These are phyloP conservation scores for Alentia gelatinosa DNA, from an alignment of 2,888 invertebrate genomes.

Conservation along the genomic window DNA sequence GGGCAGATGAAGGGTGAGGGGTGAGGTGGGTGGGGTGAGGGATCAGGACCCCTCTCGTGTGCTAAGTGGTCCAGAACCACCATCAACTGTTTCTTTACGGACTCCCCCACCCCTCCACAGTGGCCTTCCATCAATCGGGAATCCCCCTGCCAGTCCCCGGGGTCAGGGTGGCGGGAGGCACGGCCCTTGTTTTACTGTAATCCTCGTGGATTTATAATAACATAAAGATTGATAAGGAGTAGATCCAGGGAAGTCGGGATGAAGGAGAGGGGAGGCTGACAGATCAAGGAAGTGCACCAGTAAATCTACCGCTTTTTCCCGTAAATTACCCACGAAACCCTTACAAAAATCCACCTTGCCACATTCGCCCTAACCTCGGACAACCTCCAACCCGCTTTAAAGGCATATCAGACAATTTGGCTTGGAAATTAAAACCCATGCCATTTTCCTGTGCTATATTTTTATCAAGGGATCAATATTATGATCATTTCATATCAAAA, in stretches of 20 bases:
- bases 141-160: not conserved
- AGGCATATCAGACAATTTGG: no score
- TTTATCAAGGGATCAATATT: no score
- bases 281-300: not conserved
- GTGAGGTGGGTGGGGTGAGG: no score
- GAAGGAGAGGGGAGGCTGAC: not conserved
- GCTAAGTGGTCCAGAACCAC: constrained; percentile 22
- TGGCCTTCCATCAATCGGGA: not conserved
- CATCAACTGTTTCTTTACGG: constrained; percentile 12
- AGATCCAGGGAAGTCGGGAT: not conserved
- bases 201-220: constrained; percentile 18
- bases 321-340: not conserved
- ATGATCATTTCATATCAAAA: no score
- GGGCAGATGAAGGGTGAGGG: not conserved
- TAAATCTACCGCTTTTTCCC: constrained; percentile 24
- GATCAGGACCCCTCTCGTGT: not conserved
- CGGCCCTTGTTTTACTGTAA: not conserved
- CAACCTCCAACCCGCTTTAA: not conserved
- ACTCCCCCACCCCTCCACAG: not conserved
- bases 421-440: not conserved
- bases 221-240: constrained; percentile 27
- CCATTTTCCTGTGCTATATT: no score
- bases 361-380: not conserved
- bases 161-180: not conserved
- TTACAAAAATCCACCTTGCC: not conserved